Evolutionary conservation across 2,113 vertebrate genomes (phyloP), one percentile per base, ranked within the genome.

Genomic region (Poeciliopsis prolifica): DNA sequence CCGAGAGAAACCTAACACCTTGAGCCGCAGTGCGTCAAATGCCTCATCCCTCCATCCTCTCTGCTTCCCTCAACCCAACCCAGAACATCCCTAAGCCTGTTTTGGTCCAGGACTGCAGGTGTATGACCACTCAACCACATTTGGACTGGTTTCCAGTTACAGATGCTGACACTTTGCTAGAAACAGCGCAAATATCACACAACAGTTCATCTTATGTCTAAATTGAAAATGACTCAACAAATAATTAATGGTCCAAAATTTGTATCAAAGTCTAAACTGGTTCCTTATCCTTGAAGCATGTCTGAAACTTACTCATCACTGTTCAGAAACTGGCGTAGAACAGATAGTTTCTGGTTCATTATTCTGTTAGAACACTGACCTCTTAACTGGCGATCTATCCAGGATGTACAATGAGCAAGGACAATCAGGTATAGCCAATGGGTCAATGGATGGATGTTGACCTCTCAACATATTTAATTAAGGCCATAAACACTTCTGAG

Each of bases 1-100:
- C 1, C 3, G 70, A 71, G 5, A 62, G 60, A 74, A 74, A 75
- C 69, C 28, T 0, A 1, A 79, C 54, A 51, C 70, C 37, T 26
- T 3, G 0, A n/a, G 35, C 70, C 37, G 77, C 68, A 83, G 7
- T 77, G 73, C 77, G 44, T 61, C 68, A 62, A 6, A 22, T 0
- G 0, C 35, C 7, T 2, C 31, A 13, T 0, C 28, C 62, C n/a
- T 5, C 61, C 68, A 61, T 3, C 30, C 3, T 15, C 15, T 48
- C 44, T 19, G 2, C 51, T 10, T 58, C 51, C 22, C 5, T n/a
- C 22, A 3, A 58, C 51, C 51, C 24, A 24, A 24, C 7, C 24
- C 22, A n/a, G 51, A 58, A 58, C 24, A 10, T 58, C 22, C 51
- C 51, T 58, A n/a, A 24, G 24, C 22, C 22, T 58, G 51, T 58